phyloP scores from a whole-genome alignment of 2,113 vertebrate species.

The Hiodon tergisus region DNA sequence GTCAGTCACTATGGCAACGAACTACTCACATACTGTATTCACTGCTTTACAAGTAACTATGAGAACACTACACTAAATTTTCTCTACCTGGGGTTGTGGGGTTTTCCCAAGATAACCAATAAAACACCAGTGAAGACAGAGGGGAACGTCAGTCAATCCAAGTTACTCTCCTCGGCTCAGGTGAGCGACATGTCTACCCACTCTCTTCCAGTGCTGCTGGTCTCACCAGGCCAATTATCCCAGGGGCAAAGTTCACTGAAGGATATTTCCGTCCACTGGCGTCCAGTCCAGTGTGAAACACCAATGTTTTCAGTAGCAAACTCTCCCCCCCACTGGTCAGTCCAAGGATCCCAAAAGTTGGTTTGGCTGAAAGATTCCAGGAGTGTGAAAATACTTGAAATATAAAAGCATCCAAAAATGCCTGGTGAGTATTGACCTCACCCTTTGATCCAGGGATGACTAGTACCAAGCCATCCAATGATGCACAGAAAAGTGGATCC shows the following conservation, averaged over 20 bases:
- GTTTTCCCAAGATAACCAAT: too few species aligned
- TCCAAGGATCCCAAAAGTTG: not conserved
- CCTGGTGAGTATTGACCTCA: not conserved
- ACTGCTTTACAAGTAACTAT: too few species aligned
- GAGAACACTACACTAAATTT: too few species aligned
- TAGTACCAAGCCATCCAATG: slow-evolving; percentile 8
- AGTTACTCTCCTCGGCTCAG: too few species aligned
- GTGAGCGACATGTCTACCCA: too few species aligned
- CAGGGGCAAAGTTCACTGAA: not conserved
- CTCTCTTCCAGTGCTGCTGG: not conserved
- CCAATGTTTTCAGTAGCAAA: not conserved
- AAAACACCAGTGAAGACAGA: too few species aligned
- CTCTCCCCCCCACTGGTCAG: not conserved
- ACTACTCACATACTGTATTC: too few species aligned
- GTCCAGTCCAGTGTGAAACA: not conserved
- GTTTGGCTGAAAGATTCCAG: not conserved
- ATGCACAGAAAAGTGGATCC: slow-evolving; percentile 6
- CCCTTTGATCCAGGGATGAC: slow-evolving; percentile 18
- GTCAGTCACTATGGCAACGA: too few species aligned
- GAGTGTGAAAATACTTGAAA: not conserved
- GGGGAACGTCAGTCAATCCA: too few species aligned
- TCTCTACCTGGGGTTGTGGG: too few species aligned
- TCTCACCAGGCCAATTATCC: not conserved
- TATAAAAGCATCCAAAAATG: not conserved
- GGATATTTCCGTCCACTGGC: too few species aligned